Evolutionary conservation across 2,797 vertebrate species (phyloP).

Genomic region (Gobionotothen gibberifrons): DNA sequence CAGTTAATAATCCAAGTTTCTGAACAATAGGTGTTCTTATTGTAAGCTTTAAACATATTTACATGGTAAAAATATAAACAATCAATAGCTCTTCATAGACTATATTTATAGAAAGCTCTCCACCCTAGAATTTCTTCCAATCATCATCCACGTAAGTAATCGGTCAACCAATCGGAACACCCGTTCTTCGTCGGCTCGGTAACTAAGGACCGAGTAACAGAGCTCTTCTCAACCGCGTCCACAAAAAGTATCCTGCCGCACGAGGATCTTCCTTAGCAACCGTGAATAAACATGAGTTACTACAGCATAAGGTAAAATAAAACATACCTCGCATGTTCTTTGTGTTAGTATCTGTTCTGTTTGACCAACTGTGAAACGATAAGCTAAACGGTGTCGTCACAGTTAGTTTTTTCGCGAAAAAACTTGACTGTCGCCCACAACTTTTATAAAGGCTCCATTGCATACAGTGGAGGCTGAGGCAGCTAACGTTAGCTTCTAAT

Average conservation of each 20-base stretch:
- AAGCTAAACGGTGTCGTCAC: not conserved
- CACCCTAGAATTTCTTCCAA: constrained; percentile 53
- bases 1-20: not conserved
- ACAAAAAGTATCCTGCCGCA: constrained; percentile 50
- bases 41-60: not conserved
- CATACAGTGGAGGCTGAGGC: constrained; percentile 27
- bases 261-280: constrained; percentile 85
- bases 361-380: not conserved
- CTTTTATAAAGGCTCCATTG: constrained; percentile 67
- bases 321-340: not conserved
- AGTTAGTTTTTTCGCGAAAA: constrained; percentile 26
- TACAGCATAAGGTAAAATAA: constrained; percentile 86
- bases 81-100: not conserved
- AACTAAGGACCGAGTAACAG: constrained; percentile 75
- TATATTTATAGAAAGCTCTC: not conserved
- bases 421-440: constrained; percentile 64
- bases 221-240: constrained; percentile 54
- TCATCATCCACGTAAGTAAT: constrained; percentile 41
- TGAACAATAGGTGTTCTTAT: not conserved
- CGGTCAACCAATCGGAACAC: constrained; percentile 68
- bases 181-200: constrained; percentile 69
- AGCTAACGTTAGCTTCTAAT: constrained; percentile 68
- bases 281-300: constrained; percentile 88
- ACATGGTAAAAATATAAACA: not conserved
- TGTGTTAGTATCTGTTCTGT: not conserved